Base-by-base conservation (phyloP, 2,888 invertebrate species). In the Myopa tessellatipennis region DNA sequence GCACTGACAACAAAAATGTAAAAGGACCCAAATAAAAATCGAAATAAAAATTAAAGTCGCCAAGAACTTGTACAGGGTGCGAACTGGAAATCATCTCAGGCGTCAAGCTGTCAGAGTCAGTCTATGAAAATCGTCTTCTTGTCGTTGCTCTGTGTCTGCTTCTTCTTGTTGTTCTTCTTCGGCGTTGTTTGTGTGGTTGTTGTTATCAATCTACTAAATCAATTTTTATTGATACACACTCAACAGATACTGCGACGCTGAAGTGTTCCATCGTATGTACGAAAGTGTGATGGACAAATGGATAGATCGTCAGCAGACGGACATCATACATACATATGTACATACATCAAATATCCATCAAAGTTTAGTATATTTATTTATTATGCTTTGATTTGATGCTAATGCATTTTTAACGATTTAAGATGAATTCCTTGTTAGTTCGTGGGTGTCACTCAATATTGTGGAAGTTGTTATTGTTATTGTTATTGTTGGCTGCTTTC, bases 401-500 rank as follows among this genome's bases (percentile, higher is more conserved):
- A 75, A 75, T 75, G 75, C 75, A 75, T 75, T 75, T 75, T 75
- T 75, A 75, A 75, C 75, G 75, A 75, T 75, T 75, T 69, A 60
- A 68, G 45, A 40, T 40, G 75, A 69, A 69, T 75, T 69, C 75
- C 55, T 60, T 69, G 60, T 69, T 73, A 60, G 34, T 58, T n/a
- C 45, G 75, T 75, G 75, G 69, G 74, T 67, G 74, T 55, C 52
- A 34, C 18, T 45, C 45, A 45, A 45, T 45, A 45, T 45, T 45
- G 10, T 45, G 6, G 45, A 6, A 45, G 45, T 45, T 45, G 45
- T 10, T 45, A 6, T 45, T 45, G 7, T 6, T 45, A 45, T 45
- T 45, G 6, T 10, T 10, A 4, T 45, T 45, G 6, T 10, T 10
- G 45, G 10, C 45, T 45, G 10, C 6, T 10, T 45, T 45, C 6